Evolutionary conservation across 2,113 vertebrate species (phyloP).

Genomic region (Riparia riparia): DNA sequence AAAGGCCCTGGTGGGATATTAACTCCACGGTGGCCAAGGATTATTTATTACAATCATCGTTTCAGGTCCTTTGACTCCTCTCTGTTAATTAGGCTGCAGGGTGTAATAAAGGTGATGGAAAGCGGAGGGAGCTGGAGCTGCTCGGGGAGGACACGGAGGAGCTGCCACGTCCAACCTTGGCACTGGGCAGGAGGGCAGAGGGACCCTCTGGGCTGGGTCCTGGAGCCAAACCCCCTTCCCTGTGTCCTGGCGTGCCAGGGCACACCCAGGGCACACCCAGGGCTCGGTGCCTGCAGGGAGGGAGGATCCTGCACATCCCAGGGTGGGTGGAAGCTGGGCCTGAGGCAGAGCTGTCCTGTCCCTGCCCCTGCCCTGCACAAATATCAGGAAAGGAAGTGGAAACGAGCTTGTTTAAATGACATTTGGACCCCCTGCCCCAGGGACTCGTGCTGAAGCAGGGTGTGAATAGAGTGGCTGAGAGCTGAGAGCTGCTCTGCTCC

Average conservation of each 20-base stretch:
- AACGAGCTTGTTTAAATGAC: neutral
- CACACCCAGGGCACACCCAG: too few species aligned
- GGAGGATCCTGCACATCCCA: rapidly evolving
- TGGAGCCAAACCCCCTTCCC: rapidly evolving
- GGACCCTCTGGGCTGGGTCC: neutral
- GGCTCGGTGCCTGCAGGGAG: neutral
- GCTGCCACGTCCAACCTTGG: neutral
- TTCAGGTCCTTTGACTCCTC: slow-evolving; percentile 22
- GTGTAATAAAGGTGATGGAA: slow-evolving; percentile 38
- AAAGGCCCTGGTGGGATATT: neutral
- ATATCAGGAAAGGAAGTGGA: neutral
- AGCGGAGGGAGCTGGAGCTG: neutral
- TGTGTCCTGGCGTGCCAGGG: rapidly evolving
- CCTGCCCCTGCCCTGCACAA: neutral
- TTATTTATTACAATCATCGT: slow-evolving; percentile 42
- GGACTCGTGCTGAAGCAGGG: neutral
- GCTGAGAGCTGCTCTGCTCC: neutral
- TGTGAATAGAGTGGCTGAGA: neutral
- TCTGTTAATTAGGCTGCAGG: slow-evolving; percentile 46
- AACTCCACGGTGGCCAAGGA: neutral
- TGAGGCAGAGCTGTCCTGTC: neutral
- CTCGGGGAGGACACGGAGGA: rapidly evolving
- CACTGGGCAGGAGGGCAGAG: neutral
- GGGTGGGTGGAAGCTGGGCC: neutral
- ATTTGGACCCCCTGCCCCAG: neutral